phyloP scores from a whole-genome alignment of 2,888 invertebrate species.

The Bursaphelenchus okinawaensis region DNA sequence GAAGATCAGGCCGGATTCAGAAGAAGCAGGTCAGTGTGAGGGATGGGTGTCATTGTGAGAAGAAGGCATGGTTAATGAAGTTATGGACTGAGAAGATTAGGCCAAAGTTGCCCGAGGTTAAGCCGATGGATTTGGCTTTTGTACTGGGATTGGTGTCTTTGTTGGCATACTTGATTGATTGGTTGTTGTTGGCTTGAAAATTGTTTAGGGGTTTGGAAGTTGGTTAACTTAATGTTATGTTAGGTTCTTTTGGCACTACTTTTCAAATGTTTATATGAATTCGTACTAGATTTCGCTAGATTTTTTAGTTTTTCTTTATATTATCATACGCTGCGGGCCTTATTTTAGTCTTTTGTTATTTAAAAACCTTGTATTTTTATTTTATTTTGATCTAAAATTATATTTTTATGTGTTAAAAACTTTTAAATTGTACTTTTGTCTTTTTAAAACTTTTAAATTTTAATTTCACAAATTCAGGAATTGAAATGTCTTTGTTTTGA shows the following conservation, averaged over 20 bases:
- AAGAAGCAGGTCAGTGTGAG: not conserved
- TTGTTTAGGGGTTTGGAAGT: too few species aligned
- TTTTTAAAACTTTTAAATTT: too few species aligned
- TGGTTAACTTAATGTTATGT: too few species aligned
- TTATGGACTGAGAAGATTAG: not conserved
- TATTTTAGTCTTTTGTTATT: not conserved
- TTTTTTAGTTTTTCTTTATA: too few species aligned
- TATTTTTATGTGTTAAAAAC: too few species aligned
- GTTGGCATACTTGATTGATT: not conserved
- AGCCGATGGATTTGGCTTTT: not conserved
- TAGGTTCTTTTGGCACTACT: too few species aligned
- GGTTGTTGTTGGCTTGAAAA: not conserved
- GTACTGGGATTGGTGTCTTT: slow-evolving; percentile 3
- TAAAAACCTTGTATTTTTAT: not conserved
- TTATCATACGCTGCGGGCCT: slow-evolving; percentile 1
- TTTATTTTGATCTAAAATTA: too few species aligned
- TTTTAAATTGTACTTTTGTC: too few species aligned
- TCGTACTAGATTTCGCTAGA: too few species aligned
- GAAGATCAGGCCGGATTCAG: slow-evolving; percentile 1
- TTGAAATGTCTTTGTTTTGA: too few species aligned
- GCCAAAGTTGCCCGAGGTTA: not conserved
- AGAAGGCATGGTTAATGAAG: not conserved
- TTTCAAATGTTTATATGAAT: too few species aligned
- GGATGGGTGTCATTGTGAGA: not conserved
- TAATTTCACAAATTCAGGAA: too few species aligned